These are phyloP conservation scores for Homarus americanus DNA, from an alignment of 1,140 invertebrate species.

Conservation along the genomic window DNA sequence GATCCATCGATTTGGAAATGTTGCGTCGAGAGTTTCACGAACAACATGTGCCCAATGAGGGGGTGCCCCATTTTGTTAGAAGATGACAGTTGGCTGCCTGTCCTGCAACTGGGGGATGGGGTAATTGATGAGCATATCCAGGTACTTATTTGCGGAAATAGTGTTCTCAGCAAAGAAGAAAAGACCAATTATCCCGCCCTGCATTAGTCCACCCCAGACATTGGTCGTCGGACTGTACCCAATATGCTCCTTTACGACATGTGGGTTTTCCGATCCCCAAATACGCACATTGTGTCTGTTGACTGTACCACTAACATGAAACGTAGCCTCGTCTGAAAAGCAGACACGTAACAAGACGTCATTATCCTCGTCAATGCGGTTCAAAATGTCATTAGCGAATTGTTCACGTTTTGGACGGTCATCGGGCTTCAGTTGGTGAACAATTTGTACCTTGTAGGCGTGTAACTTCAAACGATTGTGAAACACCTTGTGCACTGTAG, in stretches of 20 bases:
- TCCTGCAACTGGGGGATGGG: no score
- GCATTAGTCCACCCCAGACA: conserved; percentile 68
- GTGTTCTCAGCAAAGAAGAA: conserved; percentile 62
- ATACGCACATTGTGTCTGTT: conserved; percentile 74
- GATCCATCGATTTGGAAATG: no score
- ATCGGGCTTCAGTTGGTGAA: neutral
- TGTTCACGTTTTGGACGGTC: neutral
- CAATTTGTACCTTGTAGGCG: conserved; percentile 37
- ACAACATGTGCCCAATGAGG: no score
- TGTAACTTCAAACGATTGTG: no score
- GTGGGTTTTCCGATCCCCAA: conserved; percentile 69
- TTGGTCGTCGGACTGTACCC: conserved; percentile 65
- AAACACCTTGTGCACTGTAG: no score
- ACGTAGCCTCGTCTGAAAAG: conserved; percentile 53
- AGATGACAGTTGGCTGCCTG: no score
- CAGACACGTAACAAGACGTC: neutral
- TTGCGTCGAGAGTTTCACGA: no score
- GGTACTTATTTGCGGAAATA: conserved; percentile 46
- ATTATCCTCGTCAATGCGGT: conserved; percentile 42
- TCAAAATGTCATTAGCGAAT: conserved; percentile 30
- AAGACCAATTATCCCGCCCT: conserved; percentile 60
- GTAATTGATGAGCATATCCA: no score
- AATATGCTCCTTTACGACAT: conserved; percentile 41
- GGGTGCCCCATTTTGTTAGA: no score
- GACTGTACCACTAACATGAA: conserved; percentile 51